These are phyloP conservation scores for Polypedilum pembai DNA, from an alignment of 1,140 invertebrate genomes.

Conservation along the genomic window DNA sequence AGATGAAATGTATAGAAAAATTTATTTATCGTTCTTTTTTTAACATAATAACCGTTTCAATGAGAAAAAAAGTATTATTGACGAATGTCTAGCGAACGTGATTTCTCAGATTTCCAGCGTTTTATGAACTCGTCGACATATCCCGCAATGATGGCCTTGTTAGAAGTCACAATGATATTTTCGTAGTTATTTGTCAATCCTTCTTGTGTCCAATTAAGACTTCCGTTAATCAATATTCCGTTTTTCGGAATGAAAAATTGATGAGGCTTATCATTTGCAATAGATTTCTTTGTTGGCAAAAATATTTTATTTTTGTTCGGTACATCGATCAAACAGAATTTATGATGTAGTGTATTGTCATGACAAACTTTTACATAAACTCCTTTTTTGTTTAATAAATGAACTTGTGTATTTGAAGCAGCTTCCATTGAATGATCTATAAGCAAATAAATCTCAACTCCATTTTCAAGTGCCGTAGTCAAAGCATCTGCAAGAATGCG, in stretches of 20 bases:
- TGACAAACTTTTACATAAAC: neutral
- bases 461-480: neutral
- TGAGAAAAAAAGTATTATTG: too few relatives aligned
- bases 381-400: neutral
- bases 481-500: neutral
- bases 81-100: too few relatives aligned
- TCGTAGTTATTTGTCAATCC: neutral
- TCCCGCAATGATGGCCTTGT: neutral
- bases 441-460: neutral
- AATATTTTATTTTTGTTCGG: neutral
- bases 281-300: neutral
- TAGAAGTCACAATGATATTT: constrained; percentile 1
- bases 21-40: neutral
- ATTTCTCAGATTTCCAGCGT: neutral
- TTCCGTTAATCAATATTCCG: neutral
- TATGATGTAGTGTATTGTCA: constrained; percentile 4
- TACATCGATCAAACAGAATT: constrained; percentile 22
- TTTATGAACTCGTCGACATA: neutral
- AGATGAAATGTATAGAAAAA: neutral
- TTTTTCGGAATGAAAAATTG: constrained; percentile 1
- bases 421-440: constrained; percentile 18
- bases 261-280: neutral
- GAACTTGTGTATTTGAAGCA: neutral
- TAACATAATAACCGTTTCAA: neutral
- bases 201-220: neutral